Base-by-base conservation (phyloP, 2,888 invertebrate species). In the Anthrax anthrax region DNA sequence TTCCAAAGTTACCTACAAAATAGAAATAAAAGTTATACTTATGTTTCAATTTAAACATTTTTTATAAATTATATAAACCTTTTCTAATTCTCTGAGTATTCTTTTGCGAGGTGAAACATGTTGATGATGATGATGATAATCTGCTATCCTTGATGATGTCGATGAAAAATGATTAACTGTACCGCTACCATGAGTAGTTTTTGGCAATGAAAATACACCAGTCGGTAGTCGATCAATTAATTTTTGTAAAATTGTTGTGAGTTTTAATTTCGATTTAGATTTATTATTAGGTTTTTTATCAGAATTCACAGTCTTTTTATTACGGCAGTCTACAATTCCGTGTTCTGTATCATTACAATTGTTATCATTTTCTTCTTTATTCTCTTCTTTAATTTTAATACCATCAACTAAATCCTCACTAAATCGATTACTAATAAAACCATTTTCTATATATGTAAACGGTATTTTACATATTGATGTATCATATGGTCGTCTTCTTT, bases 31-130 rank as follows among this genome's bases (percentile, higher is more conserved):
- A 23, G 8, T 23, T 6, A 23, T 23, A n/a, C n/a, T n/a, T n/a
- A n/a, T n/a, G n/a, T n/a, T n/a, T n/a, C n/a, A n/a, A n/a, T n/a
- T n/a, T 23, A 4, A 23, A 23, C 8, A 23, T 23, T 23, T 23
- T 8, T 6, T 23, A 6, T 23, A 6, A 6, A 23, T 23, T 4
- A 23, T 23, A 23, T 8, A 8, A 9, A 84, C 84, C 58, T 81
- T 75, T 62, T 88, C 88, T 60, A 88, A 74, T 64, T 88, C 87
- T 46, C 86, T 76, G 51, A 88, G 70, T 66, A 87, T 82, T 55
- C 88, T 76, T 63, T 88, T 88, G 37, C 88, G 74, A 43, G 88
- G 88, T 50, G 87, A 87, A 27, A 87, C 84, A 57, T 68, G 66
- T 50, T 68, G 67, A 50, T 66, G 65, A 52, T 65, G 64, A 18